Conservation (phyloP, 2,113 vertebrate genomes). For the Mormoops blainvillei region DNA sequence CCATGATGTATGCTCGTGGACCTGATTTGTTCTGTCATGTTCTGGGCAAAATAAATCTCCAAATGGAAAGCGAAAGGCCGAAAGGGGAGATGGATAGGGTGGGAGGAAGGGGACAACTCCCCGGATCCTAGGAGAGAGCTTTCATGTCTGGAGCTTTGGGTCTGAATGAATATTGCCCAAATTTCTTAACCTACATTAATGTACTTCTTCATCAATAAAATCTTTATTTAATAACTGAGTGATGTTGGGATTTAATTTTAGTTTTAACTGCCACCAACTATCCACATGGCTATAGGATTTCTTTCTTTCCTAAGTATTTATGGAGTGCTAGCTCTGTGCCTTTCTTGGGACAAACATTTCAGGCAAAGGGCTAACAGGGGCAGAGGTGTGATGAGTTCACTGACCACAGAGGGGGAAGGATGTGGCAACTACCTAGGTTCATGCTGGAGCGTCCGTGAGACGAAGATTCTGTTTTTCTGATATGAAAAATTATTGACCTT, state of each 20-base stretch:
- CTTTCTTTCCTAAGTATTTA: not conserved
- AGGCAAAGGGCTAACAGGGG: not conserved
- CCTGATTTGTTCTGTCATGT: not conserved
- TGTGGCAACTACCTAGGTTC: not conserved
- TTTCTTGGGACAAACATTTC: not conserved
- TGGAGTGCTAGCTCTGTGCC: not conserved
- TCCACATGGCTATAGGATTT: not conserved
- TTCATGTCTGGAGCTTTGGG: not conserved
- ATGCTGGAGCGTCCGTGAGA: not conserved
- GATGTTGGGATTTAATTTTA: not conserved
- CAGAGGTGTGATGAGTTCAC: not conserved
- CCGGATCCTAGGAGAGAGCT: not conserved
- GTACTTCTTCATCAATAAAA: not conserved
- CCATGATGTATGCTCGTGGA: not conserved
- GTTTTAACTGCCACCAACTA: not conserved
- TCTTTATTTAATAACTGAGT: not conserved
- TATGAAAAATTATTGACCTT: not conserved
- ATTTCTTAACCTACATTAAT: not conserved
- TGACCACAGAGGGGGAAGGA: not conserved
- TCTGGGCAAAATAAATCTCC: not conserved
- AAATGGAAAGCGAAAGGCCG: not conserved
- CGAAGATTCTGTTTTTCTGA: not conserved
- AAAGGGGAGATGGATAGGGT: not conserved
- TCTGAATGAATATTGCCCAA: not conserved
- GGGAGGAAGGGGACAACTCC: not conserved